Evolutionary conservation across 2,113 vertebrate species (phyloP), one percentile per base, ranked within the genome.

Genomic region (Semicossyphus pulcher): DNA sequence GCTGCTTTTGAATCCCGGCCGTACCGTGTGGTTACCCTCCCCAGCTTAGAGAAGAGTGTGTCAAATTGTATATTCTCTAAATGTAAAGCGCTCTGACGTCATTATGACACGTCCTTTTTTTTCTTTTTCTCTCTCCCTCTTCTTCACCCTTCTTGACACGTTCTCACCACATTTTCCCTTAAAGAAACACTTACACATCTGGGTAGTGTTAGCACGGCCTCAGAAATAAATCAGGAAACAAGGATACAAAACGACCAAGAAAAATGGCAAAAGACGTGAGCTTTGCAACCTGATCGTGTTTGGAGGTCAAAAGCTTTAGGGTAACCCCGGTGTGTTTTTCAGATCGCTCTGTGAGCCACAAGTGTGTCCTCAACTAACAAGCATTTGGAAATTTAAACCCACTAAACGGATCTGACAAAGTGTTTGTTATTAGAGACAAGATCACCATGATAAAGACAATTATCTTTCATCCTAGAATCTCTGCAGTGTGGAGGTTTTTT

Each of bases 141-240:
- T 42, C 14, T 26, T 58, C 5, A 34, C 53, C 12, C 60, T 63
- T 67, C 65, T 58, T 51, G 53, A 62, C 54, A 72, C 44, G 42
- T 68, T 77, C 74, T 75, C 41, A 45, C 64, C 63, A 65, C 51
- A 60, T 75, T 85, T 85, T 69, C 51, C 14, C 3, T 76, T 73
- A 75, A 62, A 77, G 61, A 81, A 86, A 82, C 81, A 75, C 65
- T 77, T 15, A 36, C 64, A 89, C 86, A 89, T 90, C 86, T 91
- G 90, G 84, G 57, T 60, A 56, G 47, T 66, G 71, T 90, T 91
- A 89, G 64, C 36, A 25, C 65, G 57, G 57, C 80, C 70, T 83
- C 71, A 63, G 45, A 81, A 81, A 92, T 71, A 86, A 89, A 89
- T 86, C 73, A 75, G 47, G 76, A 84, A 60, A 86, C 36, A 62